Evolutionary conservation across 2,797 vertebrate species (phyloP).

Genomic region (Diplodus puntazzo): DNA sequence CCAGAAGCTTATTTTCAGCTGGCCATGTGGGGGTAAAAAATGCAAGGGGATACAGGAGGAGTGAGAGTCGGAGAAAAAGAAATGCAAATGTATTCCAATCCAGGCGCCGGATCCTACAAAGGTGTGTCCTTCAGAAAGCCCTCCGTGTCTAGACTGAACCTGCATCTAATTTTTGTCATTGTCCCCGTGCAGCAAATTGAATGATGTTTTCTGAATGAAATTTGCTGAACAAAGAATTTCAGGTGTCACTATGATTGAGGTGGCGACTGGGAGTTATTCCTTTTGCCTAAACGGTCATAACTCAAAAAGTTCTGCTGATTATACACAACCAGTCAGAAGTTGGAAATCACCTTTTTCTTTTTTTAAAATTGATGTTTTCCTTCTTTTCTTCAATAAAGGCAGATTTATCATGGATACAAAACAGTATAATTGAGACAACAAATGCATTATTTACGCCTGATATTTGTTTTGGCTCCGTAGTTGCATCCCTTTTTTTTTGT

Average conservation of each 20-base stretch:
- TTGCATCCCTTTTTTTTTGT: no score
- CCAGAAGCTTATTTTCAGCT: neutral
- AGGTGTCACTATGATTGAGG: conserved; percentile 15
- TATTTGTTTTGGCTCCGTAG: neutral
- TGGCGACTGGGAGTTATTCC: conserved; percentile 20
- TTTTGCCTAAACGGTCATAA: conserved; percentile 21
- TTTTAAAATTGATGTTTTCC: neutral
- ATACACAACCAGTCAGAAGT: neutral
- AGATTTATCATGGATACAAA: neutral
- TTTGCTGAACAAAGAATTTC: conserved; percentile 23
- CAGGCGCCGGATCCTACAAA: neutral
- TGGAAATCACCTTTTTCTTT: no score
- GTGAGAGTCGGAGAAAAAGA: neutral
- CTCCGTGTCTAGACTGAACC: conserved; percentile 1
- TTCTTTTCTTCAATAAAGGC: neutral
- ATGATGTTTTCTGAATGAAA: conserved; percentile 27
- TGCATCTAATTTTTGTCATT: conserved; percentile 12
- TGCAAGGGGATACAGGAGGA: no score
- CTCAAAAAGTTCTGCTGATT: conserved; percentile 22
- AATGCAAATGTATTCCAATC: neutral
- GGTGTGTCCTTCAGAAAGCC: conserved; percentile 39
- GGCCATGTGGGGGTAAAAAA: no score
- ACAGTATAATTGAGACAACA: neutral
- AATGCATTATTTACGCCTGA: neutral
- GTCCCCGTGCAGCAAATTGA: conserved; percentile 6